Evolutionary conservation across 2,113 vertebrate genomes (phyloP).

Genomic region (Oryzias curvinotus): DNA sequence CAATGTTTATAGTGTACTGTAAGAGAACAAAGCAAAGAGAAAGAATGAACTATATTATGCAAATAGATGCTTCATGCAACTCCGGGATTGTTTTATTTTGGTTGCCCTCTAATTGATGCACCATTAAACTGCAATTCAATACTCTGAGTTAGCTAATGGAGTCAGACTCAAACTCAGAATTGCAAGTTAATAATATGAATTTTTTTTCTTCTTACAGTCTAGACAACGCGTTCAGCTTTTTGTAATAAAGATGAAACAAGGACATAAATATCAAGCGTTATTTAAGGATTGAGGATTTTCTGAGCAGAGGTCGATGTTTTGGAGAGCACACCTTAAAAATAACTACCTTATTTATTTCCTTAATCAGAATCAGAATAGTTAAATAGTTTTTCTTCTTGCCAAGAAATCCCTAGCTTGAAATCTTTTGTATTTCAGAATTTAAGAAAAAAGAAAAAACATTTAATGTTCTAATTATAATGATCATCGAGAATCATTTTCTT

Average conservation of each 20-base stretch:
- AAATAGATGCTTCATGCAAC: constrained; percentile 54
- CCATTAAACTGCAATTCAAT: constrained; percentile 55
- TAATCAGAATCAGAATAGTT: too few relatives aligned
- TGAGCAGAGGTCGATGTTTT: constrained; percentile 35
- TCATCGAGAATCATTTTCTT: constrained; percentile 69
- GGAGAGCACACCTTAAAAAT: constrained; percentile 24
- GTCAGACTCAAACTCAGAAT: constrained; percentile 43
- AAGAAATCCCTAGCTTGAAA: constrained; percentile 64
- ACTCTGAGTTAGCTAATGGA: constrained; percentile 62
- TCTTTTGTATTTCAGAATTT: constrained; percentile 73
- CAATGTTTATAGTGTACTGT: constrained; percentile 41
- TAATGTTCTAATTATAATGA: constrained; percentile 67
- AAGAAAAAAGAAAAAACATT: constrained; percentile 78
- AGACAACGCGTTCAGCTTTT: constrained; percentile 41
- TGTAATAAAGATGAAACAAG: constrained; percentile 28
- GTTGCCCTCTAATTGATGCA: constrained; percentile 63
- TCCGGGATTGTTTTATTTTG: constrained; percentile 44
- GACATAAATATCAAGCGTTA: constrained; percentile 40
- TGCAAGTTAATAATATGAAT: constrained; percentile 58
- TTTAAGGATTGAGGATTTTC: constrained; percentile 39
- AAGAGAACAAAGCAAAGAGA: constrained; percentile 44
- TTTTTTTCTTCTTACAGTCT: constrained; percentile 50
- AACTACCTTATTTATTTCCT: constrained; percentile 77
- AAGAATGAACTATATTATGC: constrained; percentile 50
- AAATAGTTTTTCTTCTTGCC: constrained; percentile 70